Base-by-base conservation (phyloP, 2,113 vertebrate genomes). In the Solea senegalensis region DNA sequence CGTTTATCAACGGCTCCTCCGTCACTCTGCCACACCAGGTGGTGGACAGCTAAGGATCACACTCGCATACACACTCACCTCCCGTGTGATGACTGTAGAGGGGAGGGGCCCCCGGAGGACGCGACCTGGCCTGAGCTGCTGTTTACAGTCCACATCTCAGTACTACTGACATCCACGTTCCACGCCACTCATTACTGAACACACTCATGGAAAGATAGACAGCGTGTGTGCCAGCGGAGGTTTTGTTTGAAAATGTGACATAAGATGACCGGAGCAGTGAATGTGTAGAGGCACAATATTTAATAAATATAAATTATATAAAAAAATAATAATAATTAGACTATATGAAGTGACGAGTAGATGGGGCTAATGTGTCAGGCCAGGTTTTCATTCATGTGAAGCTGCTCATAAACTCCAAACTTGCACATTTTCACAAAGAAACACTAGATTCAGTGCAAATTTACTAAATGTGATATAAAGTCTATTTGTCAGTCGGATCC, bases 11-110 rank as follows among this genome's bases (percentile, higher is more conserved):
- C 0, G 91, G 95, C 65, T 94, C 96, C 16, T 94, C 95, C 0
- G 90, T 97, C 41, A 98, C 96, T 10, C 91, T 98, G 76, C 97
- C 97, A 65, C 96, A 98, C 78, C 97, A 98, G 88, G 97, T 98
- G 74, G 95, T 97, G 66, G 97, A 98, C 89, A 96, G 92, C 78
- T 95, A 95, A 56, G 94, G 94, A 94, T 74, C 16, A 51, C 54
- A 11, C 58, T 59, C 34, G 49, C 49, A 51, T 34, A 68, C 64
- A 44, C 54, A 46, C 59, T 53, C 43, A 58, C 54, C 8, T 28
- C 15, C 43, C 40, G n/a, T 56, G 52, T 66, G 53, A n/a, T 27
- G 5, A 52, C 49, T 56, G 26, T 65, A 64, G 50, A 58, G 43
- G 10, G 43, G 26, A n/a, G n/a, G 43, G n/a, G 16, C 28, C 21